These are phyloP conservation scores for Apostichopus californicus DNA, from an alignment of 35 echinoderm and acorn worm species.

Conservation along the genomic window DNA sequence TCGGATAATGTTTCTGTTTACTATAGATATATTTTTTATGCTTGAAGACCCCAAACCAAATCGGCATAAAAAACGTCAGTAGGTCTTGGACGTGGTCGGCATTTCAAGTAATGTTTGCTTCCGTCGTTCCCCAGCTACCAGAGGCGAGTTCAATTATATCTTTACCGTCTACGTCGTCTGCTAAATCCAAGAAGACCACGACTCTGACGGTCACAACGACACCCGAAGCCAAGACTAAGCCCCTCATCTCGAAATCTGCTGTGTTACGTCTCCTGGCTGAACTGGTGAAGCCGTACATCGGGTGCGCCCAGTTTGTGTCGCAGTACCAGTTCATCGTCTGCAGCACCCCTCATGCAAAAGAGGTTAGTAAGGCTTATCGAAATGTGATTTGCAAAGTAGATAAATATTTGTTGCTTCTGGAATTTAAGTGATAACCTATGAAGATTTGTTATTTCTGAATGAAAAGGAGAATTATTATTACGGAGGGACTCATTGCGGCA, in stretches of 20 bases:
- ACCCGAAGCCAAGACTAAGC: constrained; percentile 64
- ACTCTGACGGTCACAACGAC: neutral
- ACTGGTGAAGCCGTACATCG: constrained; percentile 82
- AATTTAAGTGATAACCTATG: too few relatives aligned
- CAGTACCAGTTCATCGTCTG: constrained; percentile 83
- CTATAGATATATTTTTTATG: too few relatives aligned
- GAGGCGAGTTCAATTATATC: constrained; percentile 27
- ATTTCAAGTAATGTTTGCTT: neutral
- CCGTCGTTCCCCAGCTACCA: neutral
- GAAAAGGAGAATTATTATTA: too few relatives aligned
- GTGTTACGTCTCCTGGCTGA: constrained; percentile 84
- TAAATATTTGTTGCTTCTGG: too few relatives aligned
- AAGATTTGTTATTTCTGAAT: too few relatives aligned
- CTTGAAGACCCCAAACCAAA: too few relatives aligned
- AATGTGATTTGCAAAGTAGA: too few relatives aligned
- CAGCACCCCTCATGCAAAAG: constrained; percentile 72
- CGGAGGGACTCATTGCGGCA: too few relatives aligned
- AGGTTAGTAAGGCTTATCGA: constrained; percentile 52
- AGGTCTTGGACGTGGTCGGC: neutral
- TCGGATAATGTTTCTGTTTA: too few relatives aligned
- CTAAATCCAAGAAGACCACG: constrained; percentile 28
- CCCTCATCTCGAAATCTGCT: constrained; percentile 87
- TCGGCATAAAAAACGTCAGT: too few relatives aligned
- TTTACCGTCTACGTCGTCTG: neutral
- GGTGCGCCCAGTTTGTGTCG: constrained; percentile 78